Conservation (phyloP, 2,888 invertebrate species). For the Nebria brevicollis region DNA sequence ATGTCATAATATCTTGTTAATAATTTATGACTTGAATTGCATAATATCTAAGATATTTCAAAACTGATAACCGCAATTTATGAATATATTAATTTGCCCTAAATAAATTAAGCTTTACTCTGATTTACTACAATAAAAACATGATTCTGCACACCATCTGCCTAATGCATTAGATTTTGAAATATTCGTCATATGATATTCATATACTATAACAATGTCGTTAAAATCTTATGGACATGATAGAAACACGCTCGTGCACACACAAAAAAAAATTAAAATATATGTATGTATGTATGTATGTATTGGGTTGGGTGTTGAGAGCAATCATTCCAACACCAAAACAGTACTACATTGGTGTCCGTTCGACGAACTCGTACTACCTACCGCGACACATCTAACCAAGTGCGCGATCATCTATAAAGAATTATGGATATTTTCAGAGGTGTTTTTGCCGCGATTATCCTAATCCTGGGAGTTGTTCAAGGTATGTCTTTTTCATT, state of each 20-base stretch:
- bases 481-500: not conserved
- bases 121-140: not conserved
- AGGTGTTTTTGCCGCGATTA: not conserved
- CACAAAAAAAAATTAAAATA: too few relatives aligned
- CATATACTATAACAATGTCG: not conserved
- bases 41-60: not conserved
- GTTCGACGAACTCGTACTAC: not conserved
- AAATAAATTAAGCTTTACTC: not conserved
- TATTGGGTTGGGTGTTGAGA: not conserved
- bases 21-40: not conserved
- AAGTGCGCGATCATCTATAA: not conserved
- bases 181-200: not conserved
- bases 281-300: too few relatives aligned
- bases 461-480: not conserved
- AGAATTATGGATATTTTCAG: not conserved
- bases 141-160: constrained; percentile 1
- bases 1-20: not conserved
- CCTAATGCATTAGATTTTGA: not conserved
- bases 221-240: not conserved
- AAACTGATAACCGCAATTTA: not conserved
- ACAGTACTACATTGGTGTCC: not conserved
- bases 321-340: not conserved
- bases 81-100: constrained; percentile 1
- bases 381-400: not conserved
- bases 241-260: not conserved